Conservation (phyloP, 2,113 vertebrate species). For the Girardinichthys multiradiatus region DNA sequence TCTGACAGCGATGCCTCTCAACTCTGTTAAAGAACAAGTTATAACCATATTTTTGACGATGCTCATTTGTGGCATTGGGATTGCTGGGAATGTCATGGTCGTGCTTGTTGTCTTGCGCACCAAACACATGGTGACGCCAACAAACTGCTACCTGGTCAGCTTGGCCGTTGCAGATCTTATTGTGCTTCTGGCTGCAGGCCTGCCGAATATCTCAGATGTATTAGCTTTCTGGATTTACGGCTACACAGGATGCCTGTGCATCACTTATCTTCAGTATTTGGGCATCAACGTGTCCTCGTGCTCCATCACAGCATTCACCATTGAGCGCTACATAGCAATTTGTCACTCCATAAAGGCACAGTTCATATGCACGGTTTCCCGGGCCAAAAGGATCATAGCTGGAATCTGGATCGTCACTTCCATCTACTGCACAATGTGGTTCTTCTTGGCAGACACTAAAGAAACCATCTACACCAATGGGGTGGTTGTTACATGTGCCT, state of each 20-base stretch:
- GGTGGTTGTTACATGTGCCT: constrained; percentile 83
- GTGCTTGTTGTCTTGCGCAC: constrained; percentile 86
- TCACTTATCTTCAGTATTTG: constrained; percentile 89
- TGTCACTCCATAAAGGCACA: constrained; percentile 87
- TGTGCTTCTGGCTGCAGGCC: constrained; percentile 83
- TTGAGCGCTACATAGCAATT: constrained; percentile 88
- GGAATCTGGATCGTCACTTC: constrained; percentile 86
- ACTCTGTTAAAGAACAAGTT: constrained; percentile 82
- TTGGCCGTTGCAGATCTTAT: constrained; percentile 86
- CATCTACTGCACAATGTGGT: constrained; percentile 87
- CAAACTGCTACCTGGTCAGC: constrained; percentile 89
- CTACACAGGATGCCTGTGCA: constrained; percentile 84
- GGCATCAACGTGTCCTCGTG: constrained; percentile 88
- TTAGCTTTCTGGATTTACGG: constrained; percentile 86
- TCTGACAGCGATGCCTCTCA: constrained; percentile 79
- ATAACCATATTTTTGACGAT: constrained; percentile 86
- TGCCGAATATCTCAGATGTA: constrained; percentile 85
- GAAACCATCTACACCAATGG: constrained; percentile 82
- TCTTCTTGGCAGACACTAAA: constrained; percentile 87
- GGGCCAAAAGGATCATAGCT: constrained; percentile 86
- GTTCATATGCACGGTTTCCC: constrained; percentile 84
- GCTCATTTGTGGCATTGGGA: constrained; percentile 85
- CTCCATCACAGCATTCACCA: constrained; percentile 86
- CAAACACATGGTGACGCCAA: constrained; percentile 88
- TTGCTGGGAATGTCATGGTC: constrained; percentile 86